phyloP scores from a whole-genome alignment of 2,113 vertebrate genomes.

The Beaufortia kweichowensis region DNA sequence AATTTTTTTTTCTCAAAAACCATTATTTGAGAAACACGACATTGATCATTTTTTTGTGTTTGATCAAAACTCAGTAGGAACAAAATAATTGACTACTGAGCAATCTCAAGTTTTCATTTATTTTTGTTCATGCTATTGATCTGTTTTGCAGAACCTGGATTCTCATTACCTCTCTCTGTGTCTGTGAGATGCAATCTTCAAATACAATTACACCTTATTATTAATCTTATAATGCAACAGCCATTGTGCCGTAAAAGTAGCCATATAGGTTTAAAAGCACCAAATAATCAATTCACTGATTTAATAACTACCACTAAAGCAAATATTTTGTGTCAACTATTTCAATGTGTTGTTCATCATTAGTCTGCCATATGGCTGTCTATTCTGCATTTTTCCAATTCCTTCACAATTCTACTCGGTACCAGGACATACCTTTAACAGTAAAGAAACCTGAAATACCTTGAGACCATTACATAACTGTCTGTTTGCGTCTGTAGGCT shows the following conservation, averaged over 20 bases:
- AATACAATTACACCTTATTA: neutral
- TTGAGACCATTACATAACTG: conserved; percentile 6
- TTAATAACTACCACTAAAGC: neutral
- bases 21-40: neutral
- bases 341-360: neutral
- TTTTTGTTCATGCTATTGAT: conserved; percentile 19
- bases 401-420: neutral
- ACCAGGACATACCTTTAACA: neutral
- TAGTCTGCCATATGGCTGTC: neutral
- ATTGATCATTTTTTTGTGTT: neutral
- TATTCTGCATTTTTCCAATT: no score
- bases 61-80: neutral
- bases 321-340: neutral
- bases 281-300: no score
- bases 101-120: neutral
- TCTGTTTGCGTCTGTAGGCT: neutral
- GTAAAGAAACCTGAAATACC: neutral
- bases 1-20: neutral
- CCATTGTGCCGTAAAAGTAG: no score
- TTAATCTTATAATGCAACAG: no score
- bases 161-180: neutral
- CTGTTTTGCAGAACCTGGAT: neutral
- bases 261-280: no score
- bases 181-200: neutral
- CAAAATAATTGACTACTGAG: conserved; percentile 8